phyloP scores from a whole-genome alignment of 2,888 invertebrate species.

The Encarsia formosa region DNA sequence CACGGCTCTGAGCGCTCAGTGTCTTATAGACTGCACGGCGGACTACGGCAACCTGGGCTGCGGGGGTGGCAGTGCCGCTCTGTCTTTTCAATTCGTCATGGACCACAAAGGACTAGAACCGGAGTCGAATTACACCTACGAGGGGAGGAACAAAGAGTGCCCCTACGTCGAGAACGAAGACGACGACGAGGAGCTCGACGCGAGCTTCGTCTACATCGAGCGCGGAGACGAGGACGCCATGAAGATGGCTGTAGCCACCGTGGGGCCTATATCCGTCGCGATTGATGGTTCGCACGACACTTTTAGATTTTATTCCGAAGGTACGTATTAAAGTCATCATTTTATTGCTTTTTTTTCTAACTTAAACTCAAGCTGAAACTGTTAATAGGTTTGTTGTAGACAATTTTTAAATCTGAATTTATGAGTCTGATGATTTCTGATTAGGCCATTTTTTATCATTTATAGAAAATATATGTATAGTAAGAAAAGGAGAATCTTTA shows the following conservation, averaged over 20 bases:
- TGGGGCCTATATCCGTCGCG: conserved; percentile 82
- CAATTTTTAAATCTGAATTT: too few relatives aligned
- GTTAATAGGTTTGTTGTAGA: too few relatives aligned
- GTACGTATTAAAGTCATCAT: conserved; percentile 40
- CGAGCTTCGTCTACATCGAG: conserved; percentile 75
- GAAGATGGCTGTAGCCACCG: conserved; percentile 72
- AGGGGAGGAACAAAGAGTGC: conserved; percentile 50
- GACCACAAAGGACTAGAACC: conserved; percentile 85
- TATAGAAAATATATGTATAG: too few relatives aligned
- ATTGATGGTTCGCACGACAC: conserved; percentile 82
- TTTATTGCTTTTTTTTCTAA: neutral
- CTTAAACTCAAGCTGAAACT: too few relatives aligned
- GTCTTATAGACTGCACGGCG: conserved; percentile 81
- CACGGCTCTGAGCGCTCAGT: conserved; percentile 86
- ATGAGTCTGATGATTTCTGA: too few relatives aligned
- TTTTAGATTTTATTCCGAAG: conserved; percentile 81
- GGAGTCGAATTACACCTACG: conserved; percentile 83
- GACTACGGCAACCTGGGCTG: conserved; percentile 87
- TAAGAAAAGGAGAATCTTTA: too few relatives aligned
- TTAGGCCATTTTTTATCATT: too few relatives aligned
- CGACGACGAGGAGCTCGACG: neutral
- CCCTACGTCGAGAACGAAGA: conserved; percentile 51
- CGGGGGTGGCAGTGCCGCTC: conserved; percentile 79
- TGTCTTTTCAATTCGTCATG: conserved; percentile 79
- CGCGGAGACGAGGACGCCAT: conserved; percentile 69